Evolutionary conservation across 2,888 invertebrate species (phyloP), one percentile per base, ranked within the genome.

Genomic region (Aleiodes alternator): DNA sequence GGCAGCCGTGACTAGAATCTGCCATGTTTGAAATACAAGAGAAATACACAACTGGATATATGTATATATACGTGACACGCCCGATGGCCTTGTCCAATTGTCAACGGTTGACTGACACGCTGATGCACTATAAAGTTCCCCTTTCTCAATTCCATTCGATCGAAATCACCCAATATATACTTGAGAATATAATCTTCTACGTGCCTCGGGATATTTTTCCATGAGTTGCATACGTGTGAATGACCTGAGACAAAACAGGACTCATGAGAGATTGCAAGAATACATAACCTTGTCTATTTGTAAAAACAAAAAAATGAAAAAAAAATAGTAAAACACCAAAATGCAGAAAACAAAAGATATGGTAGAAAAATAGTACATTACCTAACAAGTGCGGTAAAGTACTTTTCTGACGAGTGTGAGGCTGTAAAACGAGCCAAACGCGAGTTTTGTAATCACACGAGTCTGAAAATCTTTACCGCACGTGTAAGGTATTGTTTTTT

Each of bases 71-170:
- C 29, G 29, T 29, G 14, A 59, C 59, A 57, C 50, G 34, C 34
- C 56, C 57, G 56, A 73, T 71, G 76, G 70, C 78, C 73, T 78
- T 76, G 78, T 76, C 71, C 71, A 50, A 78, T 76, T 72, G 78
- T 78, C 78, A 73, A 73, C 69, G 56, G 70, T 43, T 70, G 77
- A 77, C 70, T 66, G 75, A 73, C 72, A 72, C 53, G 59, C 69
- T 70, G 64, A 69, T 59, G 69, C 23, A 50, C 48, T 59, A 59
- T 59, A 59, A 59, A 59, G 34, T 31, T 29, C n/a, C 59, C 34
- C 59, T 59, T 34, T 59, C 59, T 29, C 57, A 12, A 57, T 57
- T 57, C 57, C 16, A 59, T 59, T 59, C n/a, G 59, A 59, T 59
- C 59, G 9, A 68, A 48, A 75, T 68, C 31, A 34, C 14, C 31